A percentile compares a stretch with the other conserved stretches of the same genome.
phyloP scores from a whole-genome alignment of 2,113 vertebrate species.

The Galbula dea region DNA sequence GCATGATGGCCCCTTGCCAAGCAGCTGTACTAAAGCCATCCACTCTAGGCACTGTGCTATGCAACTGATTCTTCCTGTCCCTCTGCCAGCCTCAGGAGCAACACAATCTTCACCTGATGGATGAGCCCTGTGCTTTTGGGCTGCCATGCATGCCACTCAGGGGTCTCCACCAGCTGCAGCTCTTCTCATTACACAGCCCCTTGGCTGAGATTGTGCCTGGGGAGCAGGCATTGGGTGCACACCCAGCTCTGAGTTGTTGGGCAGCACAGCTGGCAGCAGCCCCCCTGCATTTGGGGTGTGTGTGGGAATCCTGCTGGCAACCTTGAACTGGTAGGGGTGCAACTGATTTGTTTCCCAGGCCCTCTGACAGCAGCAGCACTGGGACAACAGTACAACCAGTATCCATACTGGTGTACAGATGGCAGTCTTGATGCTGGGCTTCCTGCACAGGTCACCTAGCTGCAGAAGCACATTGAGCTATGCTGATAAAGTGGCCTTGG shows the following conservation, averaged over 20 bases:
- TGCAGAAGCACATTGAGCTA: not conserved
- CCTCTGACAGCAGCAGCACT: not conserved
- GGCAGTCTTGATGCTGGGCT: not conserved
- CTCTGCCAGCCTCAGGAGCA: not conserved
- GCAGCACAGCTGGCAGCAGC: not conserved
- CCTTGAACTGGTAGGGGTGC: not conserved
- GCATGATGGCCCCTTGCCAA: not conserved
- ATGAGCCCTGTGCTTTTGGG: not conserved
- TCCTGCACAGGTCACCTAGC: not conserved
- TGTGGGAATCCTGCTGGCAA: not conserved
- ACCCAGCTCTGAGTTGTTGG: not conserved
- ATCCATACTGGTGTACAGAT: not conserved
- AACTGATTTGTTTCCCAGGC: not conserved
- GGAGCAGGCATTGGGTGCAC: not conserved
- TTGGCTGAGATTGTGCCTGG: not conserved
- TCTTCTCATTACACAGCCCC: not conserved
- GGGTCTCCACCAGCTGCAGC: not conserved
- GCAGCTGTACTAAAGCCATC: not conserved
- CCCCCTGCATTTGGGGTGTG: not conserved
- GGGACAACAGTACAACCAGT: not conserved
- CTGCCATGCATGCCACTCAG: accelerated
- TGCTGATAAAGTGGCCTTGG: not conserved
- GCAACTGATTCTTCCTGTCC: not conserved
- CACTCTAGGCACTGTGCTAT: not conserved
- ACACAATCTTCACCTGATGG: not conserved